Conservation (phyloP, 2,888 invertebrate species). For the Stenoptilia bipunctidactyla region DNA sequence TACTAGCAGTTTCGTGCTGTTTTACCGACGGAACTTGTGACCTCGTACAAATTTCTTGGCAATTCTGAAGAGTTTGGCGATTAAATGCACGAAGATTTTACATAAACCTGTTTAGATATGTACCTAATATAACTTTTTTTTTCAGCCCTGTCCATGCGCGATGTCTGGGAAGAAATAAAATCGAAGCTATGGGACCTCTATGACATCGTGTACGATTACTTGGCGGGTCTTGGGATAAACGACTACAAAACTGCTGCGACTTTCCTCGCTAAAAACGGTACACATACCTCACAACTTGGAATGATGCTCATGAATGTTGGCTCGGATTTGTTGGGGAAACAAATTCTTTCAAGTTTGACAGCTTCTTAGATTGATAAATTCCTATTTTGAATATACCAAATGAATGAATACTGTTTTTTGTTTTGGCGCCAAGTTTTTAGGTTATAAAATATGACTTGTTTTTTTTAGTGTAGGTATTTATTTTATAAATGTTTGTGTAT, state of each 20-base stretch:
- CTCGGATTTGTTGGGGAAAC: constrained; percentile 39
- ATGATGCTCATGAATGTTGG: constrained; percentile 39
- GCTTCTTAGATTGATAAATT: background rate
- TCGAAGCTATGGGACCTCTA: constrained; percentile 37
- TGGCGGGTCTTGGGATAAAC: constrained; percentile 44
- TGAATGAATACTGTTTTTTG: too few relatives aligned
- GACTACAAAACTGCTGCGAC: constrained; percentile 41
- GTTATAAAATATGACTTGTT: too few relatives aligned
- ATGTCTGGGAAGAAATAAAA: constrained; percentile 46
- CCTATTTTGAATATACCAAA: too few relatives aligned
- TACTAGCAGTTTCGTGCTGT: too few relatives aligned
- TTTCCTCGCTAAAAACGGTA: constrained; percentile 28
- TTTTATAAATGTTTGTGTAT: too few relatives aligned
- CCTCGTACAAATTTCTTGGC: too few relatives aligned
- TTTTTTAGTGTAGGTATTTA: too few relatives aligned
- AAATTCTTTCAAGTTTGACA: constrained; percentile 29
- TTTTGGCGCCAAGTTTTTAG: too few relatives aligned
- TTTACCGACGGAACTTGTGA: too few relatives aligned
- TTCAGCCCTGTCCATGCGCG: constrained; percentile 49
- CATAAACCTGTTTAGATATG: too few relatives aligned
- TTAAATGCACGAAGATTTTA: too few relatives aligned
- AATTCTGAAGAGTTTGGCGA: too few relatives aligned
- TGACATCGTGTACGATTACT: constrained; percentile 53
- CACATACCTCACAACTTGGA: constrained; percentile 30
- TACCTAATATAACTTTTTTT: background rate